phyloP scores from a whole-genome alignment of 2,797 vertebrate genomes.

The Melanitta fusca region DNA sequence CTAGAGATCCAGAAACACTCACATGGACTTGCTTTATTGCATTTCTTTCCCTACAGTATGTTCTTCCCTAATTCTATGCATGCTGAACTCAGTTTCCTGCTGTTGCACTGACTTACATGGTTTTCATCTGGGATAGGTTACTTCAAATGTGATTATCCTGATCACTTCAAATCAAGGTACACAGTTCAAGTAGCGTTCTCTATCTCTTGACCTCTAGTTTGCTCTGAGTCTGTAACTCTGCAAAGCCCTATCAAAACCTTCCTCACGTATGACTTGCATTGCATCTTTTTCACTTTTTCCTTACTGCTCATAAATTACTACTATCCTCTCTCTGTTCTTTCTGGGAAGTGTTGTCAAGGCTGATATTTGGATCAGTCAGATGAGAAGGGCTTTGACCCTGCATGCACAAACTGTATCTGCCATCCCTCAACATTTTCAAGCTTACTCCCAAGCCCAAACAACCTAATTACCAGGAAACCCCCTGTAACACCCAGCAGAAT shows the following conservation, averaged over 20 bases:
- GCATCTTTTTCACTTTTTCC: not conserved
- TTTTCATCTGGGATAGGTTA: not conserved
- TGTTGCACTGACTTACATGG: accelerated
- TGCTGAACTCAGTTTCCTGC: not conserved
- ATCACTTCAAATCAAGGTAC: not conserved
- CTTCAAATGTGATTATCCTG: not conserved
- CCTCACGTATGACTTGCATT: not conserved
- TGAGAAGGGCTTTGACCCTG: not conserved
- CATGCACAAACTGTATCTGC: accelerated
- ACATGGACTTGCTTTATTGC: accelerated
- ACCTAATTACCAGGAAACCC: not conserved
- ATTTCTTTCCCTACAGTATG: not conserved
- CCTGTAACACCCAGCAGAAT: not conserved
- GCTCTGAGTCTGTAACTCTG: not conserved
- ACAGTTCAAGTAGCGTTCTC: not conserved
- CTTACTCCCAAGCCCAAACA: not conserved
- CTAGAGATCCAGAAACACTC: not conserved
- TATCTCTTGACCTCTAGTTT: not conserved
- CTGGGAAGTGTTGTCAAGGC: not conserved
- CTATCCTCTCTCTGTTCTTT: not conserved
- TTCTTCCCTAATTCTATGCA: not conserved
- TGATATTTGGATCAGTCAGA: not conserved
- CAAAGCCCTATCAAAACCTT: not conserved
- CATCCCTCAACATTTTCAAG: not conserved
- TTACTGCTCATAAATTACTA: not conserved